Conservation (phyloP, 2,888 invertebrate genomes). For the Mallateleia sp. region DNA sequence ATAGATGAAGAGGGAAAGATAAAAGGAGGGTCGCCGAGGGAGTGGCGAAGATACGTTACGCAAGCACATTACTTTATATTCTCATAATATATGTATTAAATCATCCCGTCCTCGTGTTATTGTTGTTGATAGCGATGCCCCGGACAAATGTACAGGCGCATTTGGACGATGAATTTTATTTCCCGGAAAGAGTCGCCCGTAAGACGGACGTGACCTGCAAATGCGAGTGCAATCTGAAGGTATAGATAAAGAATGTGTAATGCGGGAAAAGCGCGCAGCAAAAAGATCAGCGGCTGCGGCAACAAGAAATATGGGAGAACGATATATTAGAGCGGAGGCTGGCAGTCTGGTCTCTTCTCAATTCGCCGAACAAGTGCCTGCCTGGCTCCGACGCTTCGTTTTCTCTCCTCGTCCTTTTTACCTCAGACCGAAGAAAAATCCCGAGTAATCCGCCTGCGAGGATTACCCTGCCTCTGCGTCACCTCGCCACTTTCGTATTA, state of each 20-base stretch:
- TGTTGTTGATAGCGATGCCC: constrained; percentile 28
- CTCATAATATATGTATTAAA: constrained; percentile 83
- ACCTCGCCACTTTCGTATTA: constrained; percentile 81
- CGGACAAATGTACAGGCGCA: constrained; percentile 34
- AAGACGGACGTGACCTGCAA: constrained; percentile 39
- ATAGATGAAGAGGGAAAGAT: constrained; percentile 85
- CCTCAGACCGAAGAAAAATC: constrained; percentile 86
- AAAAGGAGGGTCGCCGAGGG: constrained; percentile 70
- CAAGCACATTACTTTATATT: constrained; percentile 83
- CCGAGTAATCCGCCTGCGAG: constrained; percentile 87
- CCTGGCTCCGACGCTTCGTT: constrained; percentile 81
- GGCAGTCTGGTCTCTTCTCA: constrained; percentile 83
- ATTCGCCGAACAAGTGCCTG: constrained; percentile 81
- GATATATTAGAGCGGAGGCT: constrained; percentile 85
- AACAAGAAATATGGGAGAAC: constrained; percentile 83
- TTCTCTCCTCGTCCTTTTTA: constrained; percentile 81
- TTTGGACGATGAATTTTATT: not conserved
- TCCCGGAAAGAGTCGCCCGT: constrained; percentile 3
- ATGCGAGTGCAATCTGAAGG: constrained; percentile 55
- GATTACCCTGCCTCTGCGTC: constrained; percentile 86
- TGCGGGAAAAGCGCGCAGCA: constrained; percentile 71
- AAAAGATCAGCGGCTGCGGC: constrained; percentile 70
- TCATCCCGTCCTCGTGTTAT: constrained; percentile 76
- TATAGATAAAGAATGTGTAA: constrained; percentile 61
- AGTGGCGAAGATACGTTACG: constrained; percentile 75